Evolutionary conservation across 2,797 vertebrate genomes (phyloP).

Genomic region (Phoebastria nigripes): DNA sequence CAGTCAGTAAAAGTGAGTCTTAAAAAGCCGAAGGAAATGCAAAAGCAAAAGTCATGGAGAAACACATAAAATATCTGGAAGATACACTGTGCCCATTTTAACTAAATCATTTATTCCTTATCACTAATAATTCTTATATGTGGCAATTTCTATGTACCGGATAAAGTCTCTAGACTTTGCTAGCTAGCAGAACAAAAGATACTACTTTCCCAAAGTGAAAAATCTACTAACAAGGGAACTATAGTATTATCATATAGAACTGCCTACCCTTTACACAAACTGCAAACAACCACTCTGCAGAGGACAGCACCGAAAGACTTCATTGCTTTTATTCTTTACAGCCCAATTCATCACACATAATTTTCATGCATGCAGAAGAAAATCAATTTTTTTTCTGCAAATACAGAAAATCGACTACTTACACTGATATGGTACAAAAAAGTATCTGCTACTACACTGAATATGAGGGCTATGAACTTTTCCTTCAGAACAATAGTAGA

Average conservation of each 20-base stretch:
- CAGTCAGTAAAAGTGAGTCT: not conserved
- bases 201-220: not conserved
- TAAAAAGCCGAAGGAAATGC: not conserved
- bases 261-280: not conserved
- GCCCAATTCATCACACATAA: not conserved
- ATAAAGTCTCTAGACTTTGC: not conserved
- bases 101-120: not conserved
- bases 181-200: not conserved
- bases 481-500: not conserved
- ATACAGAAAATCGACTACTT: not conserved
- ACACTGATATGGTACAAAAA: not conserved
- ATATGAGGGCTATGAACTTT: not conserved
- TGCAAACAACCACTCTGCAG: not conserved
- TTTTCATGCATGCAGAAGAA: not conserved
- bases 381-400: not conserved
- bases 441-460: not conserved
- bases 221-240: not conserved
- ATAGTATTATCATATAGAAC: not conserved
- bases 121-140: not conserved
- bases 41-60: not conserved
- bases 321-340: not conserved
- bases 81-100: not conserved
- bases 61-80: not conserved
- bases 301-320: not conserved
- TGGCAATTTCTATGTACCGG: accelerated